These are phyloP conservation scores for Cossypha niveicapilla DNA, from an alignment of 2,797 vertebrate species.

Conservation along the genomic window DNA sequence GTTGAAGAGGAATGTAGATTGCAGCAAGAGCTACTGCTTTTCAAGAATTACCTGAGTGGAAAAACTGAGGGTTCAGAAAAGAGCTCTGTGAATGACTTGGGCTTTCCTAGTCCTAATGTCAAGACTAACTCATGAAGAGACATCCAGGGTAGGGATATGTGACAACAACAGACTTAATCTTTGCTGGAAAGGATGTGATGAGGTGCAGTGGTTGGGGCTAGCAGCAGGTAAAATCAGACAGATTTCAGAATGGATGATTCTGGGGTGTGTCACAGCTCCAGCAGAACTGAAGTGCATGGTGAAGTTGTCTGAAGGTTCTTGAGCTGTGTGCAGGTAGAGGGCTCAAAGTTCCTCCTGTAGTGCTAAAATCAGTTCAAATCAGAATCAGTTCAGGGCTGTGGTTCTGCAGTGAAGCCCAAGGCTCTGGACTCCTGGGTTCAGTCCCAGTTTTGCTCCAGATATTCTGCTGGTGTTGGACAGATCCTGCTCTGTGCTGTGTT, in stretches of 20 bases:
- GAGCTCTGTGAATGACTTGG: not conserved
- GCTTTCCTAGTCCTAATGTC: not conserved
- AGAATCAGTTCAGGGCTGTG: not conserved
- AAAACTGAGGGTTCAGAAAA: not conserved
- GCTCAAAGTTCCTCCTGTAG: not conserved
- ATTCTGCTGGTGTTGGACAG: not conserved
- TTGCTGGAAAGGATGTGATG: not conserved
- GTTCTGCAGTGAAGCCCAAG: not conserved
- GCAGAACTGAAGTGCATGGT: not conserved
- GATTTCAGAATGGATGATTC: not conserved
- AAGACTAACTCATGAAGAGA: not conserved
- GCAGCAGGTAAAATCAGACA: not conserved
- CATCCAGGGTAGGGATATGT: not conserved
- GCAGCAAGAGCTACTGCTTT: not conserved
- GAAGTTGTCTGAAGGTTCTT: not conserved
- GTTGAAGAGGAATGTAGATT: not conserved
- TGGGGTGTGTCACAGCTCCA: not conserved
- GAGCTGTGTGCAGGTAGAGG: fast-evolving
- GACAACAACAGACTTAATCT: not conserved
- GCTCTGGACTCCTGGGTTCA: not conserved
- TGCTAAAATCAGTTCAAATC: not conserved
- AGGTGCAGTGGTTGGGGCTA: not conserved
- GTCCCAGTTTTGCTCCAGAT: not conserved
- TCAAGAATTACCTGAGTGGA: not conserved
- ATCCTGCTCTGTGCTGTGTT: fast-evolving